Evolutionary conservation across 2,888 invertebrate species (phyloP).

Genomic region (Acanthoscelides obtectus): DNA sequence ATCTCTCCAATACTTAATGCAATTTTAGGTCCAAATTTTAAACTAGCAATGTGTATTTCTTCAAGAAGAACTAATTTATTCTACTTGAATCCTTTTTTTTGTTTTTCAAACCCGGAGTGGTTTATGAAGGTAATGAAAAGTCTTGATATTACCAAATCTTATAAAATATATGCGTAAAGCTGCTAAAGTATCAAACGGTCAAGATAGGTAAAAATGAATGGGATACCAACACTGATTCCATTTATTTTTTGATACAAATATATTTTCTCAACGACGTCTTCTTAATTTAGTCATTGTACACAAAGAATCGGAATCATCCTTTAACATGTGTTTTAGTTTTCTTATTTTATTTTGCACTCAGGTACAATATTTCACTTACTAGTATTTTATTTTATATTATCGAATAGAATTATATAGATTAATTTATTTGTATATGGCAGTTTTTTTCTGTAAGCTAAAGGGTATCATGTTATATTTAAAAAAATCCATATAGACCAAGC

Average conservation of each 20-base stretch:
- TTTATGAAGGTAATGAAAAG: not conserved
- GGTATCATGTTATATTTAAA: constrained; percentile 23
- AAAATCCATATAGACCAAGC: constrained; percentile 34
- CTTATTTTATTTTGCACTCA: constrained; percentile 32
- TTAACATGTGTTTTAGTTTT: constrained; percentile 12
- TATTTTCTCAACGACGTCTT: not conserved
- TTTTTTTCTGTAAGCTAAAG: constrained; percentile 20
- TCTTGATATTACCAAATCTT: not conserved
- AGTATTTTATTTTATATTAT: constrained; percentile 30
- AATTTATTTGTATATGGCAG: constrained; percentile 25
- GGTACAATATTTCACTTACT: constrained; percentile 21
- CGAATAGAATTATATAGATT: constrained; percentile 17
- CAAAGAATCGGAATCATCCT: not conserved
- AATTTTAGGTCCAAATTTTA: too few relatives aligned
- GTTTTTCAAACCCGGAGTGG: not conserved
- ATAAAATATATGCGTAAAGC: not conserved
- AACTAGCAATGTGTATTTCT: too few relatives aligned
- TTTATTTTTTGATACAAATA: not conserved
- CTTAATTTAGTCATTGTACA: not conserved
- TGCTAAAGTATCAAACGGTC: not conserved
- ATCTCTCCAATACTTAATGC: too few relatives aligned
- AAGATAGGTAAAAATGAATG: not conserved
- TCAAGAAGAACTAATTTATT: too few relatives aligned
- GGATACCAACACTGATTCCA: not conserved
- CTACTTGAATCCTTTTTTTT: too few relatives aligned